A percentile compares a stretch with the other conserved stretches of the same genome.
Conservation (phyloP, 2,797 vertebrate species). For the Numenius phaeopus region DNA sequence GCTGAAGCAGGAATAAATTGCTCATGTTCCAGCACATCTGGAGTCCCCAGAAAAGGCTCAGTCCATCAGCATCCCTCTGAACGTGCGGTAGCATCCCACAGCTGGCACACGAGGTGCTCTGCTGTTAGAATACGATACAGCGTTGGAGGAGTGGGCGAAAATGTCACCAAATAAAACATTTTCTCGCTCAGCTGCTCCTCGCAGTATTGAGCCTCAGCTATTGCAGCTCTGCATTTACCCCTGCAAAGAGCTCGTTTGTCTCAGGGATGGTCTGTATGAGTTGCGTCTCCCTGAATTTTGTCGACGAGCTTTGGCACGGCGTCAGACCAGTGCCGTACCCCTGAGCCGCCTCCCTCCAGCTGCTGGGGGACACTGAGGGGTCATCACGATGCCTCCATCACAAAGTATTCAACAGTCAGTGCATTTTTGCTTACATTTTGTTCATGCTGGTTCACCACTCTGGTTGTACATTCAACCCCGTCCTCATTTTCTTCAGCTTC, state of each 20-base stretch:
- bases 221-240: fast-evolving
- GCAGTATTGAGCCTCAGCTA: neutral
- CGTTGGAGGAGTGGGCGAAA: neutral
- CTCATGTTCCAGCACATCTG: neutral
- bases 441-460: neutral
- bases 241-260: neutral
- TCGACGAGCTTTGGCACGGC: neutral
- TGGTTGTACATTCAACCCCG: neutral
- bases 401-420: neutral
- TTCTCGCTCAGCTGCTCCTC: neutral
- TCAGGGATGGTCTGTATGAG: neutral
- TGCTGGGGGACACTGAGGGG: neutral
- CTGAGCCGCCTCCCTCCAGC: neutral
- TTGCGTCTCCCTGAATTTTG: neutral
- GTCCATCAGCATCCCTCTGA: neutral
- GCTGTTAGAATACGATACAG: neutral
- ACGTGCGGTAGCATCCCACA: fast-evolving
- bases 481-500: neutral
- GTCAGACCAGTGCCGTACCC: no score
- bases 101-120: neutral
- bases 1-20: neutral
- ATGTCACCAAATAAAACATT: neutral
- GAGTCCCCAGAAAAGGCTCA: neutral
- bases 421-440: neutral
- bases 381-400: neutral